phyloP scores from a whole-genome alignment of 2,888 invertebrate genomes.

The Eupithecia dodoneata region DNA sequence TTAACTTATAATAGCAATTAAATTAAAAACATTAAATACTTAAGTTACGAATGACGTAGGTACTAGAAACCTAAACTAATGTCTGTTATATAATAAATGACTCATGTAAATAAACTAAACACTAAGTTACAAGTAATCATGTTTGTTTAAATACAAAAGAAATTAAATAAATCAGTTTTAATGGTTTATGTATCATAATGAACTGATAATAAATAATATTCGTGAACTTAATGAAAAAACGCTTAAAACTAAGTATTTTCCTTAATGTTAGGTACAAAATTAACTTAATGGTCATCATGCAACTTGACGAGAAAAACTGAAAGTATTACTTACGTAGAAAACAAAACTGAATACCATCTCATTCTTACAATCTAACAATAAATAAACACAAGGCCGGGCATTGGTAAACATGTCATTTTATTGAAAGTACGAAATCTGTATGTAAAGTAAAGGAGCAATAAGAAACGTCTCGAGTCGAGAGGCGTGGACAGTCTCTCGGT shows the following conservation, averaged over 20 bases:
- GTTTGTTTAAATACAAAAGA: slow-evolving; percentile 82
- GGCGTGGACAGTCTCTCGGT: slow-evolving; percentile 74
- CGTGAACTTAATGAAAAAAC: slow-evolving; percentile 79
- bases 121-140: slow-evolving; percentile 77
- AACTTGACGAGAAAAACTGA: slow-evolving; percentile 78
- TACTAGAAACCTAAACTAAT: slow-evolving; percentile 79
- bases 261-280: slow-evolving; percentile 83
- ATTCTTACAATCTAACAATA: slow-evolving; percentile 57
- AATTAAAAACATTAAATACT: slow-evolving; percentile 84
- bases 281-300: slow-evolving; percentile 79
- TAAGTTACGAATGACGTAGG: slow-evolving; percentile 81
- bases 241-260: slow-evolving; percentile 73
- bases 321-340: slow-evolving; percentile 56
- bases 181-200: slow-evolving; percentile 82
- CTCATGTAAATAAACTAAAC: slow-evolving; percentile 63
- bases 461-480: slow-evolving; percentile 28
- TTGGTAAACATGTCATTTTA: slow-evolving; percentile 71
- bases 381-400: slow-evolving; percentile 73
- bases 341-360: slow-evolving; percentile 72
- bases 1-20: slow-evolving; percentile 81
- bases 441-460: slow-evolving; percentile 51
- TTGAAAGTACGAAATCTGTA: slow-evolving; percentile 71
- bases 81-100: slow-evolving; percentile 83
- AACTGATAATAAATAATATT: slow-evolving; percentile 84
- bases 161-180: slow-evolving; percentile 82